Evolutionary conservation across 2,797 vertebrate species (phyloP).

Genomic region (Spatula versicolor): DNA sequence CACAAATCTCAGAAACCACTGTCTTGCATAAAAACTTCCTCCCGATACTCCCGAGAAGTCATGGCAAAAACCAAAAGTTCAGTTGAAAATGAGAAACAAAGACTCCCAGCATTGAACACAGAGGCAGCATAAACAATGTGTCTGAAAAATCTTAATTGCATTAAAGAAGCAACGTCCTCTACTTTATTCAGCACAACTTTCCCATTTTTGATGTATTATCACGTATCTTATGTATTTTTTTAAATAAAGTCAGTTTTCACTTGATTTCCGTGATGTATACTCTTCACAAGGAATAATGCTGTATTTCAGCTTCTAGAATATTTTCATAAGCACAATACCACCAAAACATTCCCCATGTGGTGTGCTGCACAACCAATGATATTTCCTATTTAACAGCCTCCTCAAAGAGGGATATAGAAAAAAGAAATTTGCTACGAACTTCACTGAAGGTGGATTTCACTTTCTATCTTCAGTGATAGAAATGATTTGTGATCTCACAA

Average conservation of each 20-base stretch:
- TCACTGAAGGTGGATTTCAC: background rate
- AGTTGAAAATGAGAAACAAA: constrained; percentile 22
- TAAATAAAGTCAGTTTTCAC: background rate
- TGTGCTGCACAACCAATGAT: background rate
- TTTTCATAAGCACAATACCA: background rate
- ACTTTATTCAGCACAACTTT: background rate
- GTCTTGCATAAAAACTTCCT: constrained; percentile 79
- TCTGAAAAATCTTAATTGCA: background rate
- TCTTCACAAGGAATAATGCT: background rate
- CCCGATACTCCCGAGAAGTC: constrained; percentile 60
- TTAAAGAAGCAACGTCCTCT: background rate
- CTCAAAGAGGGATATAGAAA: background rate
- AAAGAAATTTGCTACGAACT: background rate
- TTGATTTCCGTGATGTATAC: background rate
- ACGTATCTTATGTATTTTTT: background rate
- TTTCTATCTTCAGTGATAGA: background rate
- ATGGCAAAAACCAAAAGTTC: constrained; percentile 55
- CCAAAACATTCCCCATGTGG: background rate
- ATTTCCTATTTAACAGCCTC: background rate
- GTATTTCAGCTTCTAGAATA: background rate
- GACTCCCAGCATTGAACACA: background rate
- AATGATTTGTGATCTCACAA: background rate
- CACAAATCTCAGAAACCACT: constrained; percentile 79
- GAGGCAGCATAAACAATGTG: background rate
- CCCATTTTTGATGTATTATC: background rate